Evolutionary conservation across 2,113 vertebrate species (phyloP), one percentile per base, ranked within the genome.

Genomic region (Meles meles): DNA sequence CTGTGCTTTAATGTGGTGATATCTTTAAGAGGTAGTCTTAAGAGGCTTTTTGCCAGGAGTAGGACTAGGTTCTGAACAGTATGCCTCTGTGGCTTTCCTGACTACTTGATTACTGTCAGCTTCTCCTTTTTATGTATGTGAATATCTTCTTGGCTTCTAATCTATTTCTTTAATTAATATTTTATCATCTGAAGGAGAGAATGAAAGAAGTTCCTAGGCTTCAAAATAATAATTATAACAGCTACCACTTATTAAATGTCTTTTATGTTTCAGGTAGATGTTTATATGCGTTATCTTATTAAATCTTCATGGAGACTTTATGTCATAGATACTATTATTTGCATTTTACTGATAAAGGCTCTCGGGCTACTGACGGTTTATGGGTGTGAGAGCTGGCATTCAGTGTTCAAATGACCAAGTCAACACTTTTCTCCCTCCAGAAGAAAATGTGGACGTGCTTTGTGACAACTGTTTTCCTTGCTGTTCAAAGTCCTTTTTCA

Each of bases 131-230:
- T 79, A 72, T 88, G 79, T 34, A 25, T 5, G 5, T 67, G 57
- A 63, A n/a, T 84, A 79, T 69, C 13, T 55, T 89, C 25, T 90
- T 92, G 83, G n/a, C 57, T 96, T 91, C 37, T 67, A 95, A 80
- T 95, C 55, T 89, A 34, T 76, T 97, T 89, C 63, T n/a, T 96
- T 95, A 81, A 94, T 93, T 81, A 96, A 93, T 49, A 74, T 95
- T 95, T 90, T 94, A 81, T 81, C 49, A 47, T n/a, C 29, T 81
- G 34, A 93, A 74, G 67, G 37, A 79, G 61, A 25, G n/a, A 69
- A 20, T 86, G 18, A 88, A 94, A 93, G 55, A 89, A 7, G 6
- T 37, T 86, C 8, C 23, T 89, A 69, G n/a, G 80, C 55, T 92
- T 92, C 65, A 93, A 94, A 95, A 89, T 94, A 91, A 82, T 84